A percentile compares a stretch with the other conserved stretches of the same genome.
Evolutionary conservation across 2,888 invertebrate species (phyloP).

Genomic region (Mythimna pallens): DNA sequence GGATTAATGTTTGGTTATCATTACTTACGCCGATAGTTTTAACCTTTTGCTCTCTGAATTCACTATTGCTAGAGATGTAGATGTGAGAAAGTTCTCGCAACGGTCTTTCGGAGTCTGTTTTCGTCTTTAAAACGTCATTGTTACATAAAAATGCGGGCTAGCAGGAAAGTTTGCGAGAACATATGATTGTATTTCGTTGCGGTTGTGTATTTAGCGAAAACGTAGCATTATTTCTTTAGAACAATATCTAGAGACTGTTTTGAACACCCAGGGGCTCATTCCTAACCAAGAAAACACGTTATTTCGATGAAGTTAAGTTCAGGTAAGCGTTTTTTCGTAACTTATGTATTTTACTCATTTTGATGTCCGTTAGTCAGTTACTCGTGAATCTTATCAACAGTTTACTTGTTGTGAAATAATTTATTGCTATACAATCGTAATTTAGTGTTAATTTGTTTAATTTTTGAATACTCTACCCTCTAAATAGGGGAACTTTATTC

Average conservation of each 20-base stretch:
- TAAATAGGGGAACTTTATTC: constrained; percentile 21
- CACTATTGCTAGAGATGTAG: constrained; percentile 76
- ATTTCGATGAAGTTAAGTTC: constrained; percentile 74
- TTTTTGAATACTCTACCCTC: constrained; percentile 27
- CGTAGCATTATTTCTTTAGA: constrained; percentile 48
- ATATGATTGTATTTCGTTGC: constrained; percentile 59
- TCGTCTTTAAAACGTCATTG: constrained; percentile 57
- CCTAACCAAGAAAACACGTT: constrained; percentile 66
- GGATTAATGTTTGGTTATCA: constrained; percentile 87
- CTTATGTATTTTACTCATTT: constrained; percentile 34
- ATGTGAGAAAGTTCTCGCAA: constrained; percentile 79
- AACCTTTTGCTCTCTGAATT: constrained; percentile 83
- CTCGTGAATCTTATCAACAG: constrained; percentile 27
- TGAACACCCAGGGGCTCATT: constrained; percentile 36
- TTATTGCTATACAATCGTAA: not conserved
- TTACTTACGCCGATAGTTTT: constrained; percentile 84
- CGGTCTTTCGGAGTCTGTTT: constrained; percentile 71
- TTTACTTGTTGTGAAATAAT: constrained; percentile 24
- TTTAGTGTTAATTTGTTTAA: not conserved
- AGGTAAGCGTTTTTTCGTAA: constrained; percentile 67
- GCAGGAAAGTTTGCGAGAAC: constrained; percentile 64
- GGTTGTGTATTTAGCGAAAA: constrained; percentile 41
- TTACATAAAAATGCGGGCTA: constrained; percentile 67
- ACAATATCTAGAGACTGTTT: constrained; percentile 45
- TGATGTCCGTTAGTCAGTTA: constrained; percentile 7